Percentiles rank a stretch among this genome's conserved stretches.
Conservation (phyloP, 2,113 vertebrate genomes). For the Cinclus cinclus region DNA sequence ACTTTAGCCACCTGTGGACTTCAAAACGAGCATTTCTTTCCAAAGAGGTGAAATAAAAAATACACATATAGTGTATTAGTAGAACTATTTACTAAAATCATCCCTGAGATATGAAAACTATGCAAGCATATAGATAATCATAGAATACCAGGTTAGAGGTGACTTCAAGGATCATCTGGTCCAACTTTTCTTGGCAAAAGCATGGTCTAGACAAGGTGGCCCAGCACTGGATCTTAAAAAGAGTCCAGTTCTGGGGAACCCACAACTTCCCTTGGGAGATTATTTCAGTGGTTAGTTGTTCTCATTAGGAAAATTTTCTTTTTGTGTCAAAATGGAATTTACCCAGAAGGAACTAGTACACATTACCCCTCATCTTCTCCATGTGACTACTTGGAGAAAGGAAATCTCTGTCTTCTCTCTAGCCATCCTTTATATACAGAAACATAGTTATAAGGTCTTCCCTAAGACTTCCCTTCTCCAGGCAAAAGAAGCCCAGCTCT, state of each 20-base stretch:
- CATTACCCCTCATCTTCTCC: fast-evolving
- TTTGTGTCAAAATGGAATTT: not conserved
- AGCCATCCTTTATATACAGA: not conserved
- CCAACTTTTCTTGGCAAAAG: not conserved
- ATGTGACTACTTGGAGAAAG: not conserved
- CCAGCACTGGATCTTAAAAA: not conserved
- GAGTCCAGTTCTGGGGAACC: not conserved
- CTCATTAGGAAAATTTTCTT: not conserved
- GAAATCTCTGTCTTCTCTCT: too few species aligned
- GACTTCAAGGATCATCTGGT: not conserved
- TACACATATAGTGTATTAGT: not conserved
- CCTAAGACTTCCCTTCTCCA: not conserved
- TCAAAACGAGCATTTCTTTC: not conserved
- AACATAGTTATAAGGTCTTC: not conserved
- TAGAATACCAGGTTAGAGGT: not conserved
- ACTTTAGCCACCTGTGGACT: not conserved
- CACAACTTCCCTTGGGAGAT: too few species aligned
- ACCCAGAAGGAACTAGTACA: not conserved
- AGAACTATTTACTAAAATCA: not conserved
- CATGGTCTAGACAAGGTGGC: not conserved
- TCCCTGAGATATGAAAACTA: not conserved
- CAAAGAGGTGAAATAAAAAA: not conserved
- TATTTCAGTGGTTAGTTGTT: not conserved
- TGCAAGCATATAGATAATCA: not conserved
- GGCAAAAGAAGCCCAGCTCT: not conserved